These are phyloP conservation scores for Caenorhabditis latens DNA, from an alignment of 1,140 invertebrate genomes.

Conservation along the genomic window DNA sequence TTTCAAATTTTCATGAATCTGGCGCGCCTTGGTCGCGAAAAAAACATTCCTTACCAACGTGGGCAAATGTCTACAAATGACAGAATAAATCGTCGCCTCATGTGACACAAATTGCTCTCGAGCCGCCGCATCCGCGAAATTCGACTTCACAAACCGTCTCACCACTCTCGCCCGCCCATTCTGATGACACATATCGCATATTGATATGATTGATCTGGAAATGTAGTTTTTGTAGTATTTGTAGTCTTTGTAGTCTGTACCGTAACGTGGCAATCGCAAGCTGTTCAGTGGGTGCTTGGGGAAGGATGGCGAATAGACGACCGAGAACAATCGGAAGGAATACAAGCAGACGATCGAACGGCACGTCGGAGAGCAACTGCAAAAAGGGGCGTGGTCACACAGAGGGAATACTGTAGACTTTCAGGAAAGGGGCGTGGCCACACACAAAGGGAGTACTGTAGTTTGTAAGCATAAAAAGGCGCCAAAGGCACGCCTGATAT, in stretches of 20 bases:
- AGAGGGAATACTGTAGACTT: neutral
- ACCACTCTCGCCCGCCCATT: conserved; percentile 10
- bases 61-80: conserved; percentile 56
- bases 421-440: neutral
- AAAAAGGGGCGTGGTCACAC: conserved; percentile 15
- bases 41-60: conserved; percentile 37
- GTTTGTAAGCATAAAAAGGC: no score
- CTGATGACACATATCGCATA: conserved; percentile 61
- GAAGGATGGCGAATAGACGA: conserved; percentile 70
- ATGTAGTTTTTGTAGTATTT: neutral
- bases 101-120: conserved; percentile 4
- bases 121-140: conserved; percentile 26
- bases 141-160: neutral
- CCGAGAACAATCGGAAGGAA: conserved; percentile 70
- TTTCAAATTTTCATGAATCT: no score
- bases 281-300: conserved; percentile 63
- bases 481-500: no score
- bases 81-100: conserved; percentile 48
- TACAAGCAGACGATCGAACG: conserved; percentile 70
- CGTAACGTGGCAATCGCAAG: conserved; percentile 64
- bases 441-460: no score
- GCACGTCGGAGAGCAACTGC: conserved; percentile 67
- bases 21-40: no score
- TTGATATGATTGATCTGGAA: conserved; percentile 62
- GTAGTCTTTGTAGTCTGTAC: conserved; percentile 27